A percentile compares a stretch with the other conserved stretches of the same genome.
These are phyloP conservation scores for Boloria selene DNA, from an alignment of 2,888 invertebrate species.

Conservation along the genomic window DNA sequence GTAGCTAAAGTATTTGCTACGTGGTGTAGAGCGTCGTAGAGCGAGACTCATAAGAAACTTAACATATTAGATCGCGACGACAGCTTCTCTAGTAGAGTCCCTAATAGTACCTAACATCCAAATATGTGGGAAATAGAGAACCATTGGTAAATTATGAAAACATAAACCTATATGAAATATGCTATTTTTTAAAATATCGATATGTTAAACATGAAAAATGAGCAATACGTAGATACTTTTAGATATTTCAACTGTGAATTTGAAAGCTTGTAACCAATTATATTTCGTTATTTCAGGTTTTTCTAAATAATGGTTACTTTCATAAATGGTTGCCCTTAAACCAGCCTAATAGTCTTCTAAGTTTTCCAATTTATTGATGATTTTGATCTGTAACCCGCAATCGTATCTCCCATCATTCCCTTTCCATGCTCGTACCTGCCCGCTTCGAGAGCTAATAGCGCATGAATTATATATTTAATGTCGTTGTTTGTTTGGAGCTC, in stretches of 20 bases:
- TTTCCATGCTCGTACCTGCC: neutral
- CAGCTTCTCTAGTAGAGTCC: neutral
- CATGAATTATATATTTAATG: neutral
- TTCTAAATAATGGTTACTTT: no score
- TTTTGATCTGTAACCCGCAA: neutral
- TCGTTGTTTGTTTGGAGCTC: neutral
- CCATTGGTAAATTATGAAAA: no score
- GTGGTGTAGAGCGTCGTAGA: neutral
- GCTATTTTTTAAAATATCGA: neutral
- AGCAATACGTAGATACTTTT: neutral
- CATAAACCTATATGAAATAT: neutral
- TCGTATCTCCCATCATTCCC: neutral
- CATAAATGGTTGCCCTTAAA: no score
- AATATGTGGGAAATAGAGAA: neutral
- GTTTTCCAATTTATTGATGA: neutral
- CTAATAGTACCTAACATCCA: neutral
- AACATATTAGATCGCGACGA: conserved; percentile 11
- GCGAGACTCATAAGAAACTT: conserved; percentile 5
- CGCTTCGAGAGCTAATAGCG: neutral
- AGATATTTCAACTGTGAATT: neutral
- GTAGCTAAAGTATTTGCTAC: neutral
- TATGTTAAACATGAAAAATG: neutral
- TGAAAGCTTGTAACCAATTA: neutral
- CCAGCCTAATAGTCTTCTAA: no score
- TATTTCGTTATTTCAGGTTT: neutral